Evolutionary conservation across 2,888 invertebrate genomes (phyloP), one percentile per base, ranked within the genome.

Genomic region (Lasioglossum malachurum): DNA sequence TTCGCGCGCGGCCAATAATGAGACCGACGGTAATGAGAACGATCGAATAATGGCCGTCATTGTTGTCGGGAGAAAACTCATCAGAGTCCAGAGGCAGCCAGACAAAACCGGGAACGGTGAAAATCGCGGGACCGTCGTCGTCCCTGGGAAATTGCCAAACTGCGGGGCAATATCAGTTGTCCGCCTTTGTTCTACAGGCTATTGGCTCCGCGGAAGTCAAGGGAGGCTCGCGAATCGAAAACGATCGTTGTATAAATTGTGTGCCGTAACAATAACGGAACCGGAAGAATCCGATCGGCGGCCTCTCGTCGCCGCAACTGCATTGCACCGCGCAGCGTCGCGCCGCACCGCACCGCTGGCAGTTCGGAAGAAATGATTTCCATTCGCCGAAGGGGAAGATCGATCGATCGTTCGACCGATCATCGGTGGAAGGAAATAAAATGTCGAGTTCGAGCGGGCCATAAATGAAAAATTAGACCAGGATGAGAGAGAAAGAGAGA

Each of bases 111-210:
- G 57, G 41, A 84, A 77, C 80, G 57, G 80, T 35, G 80, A 49
- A 79, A 80, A 79, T 75, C 80, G 76, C 35, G 46, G 73, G 49
- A 77, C 38, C 41, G 67, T 23, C 57, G 57, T 49, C 64, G 64
- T 12, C 57, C 4, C 69, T 86, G 86, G 84, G 53, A 76, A 60
- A 77, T 74, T 76, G 86, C 84, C 86, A 84, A 86, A 77, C 74
- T 74, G 77, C 75, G 23, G 49, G 71, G 79, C 85, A 78, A 84
- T 76, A 86, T 86, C 74, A 75, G 83, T 83, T 75, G 72, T 79
- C 67, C 46, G 85, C 53, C 78, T 79, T 79, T 64, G 64, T 75
- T 69, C 75, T n/a, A 46, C 73, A 71, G 73, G 57, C 75, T 77
- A 77, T 84, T 80, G 86, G 77, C 27, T 80, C 31, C 31, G 64